A percentile compares a stretch with the other conserved stretches of the same genome.
These are phyloP conservation scores for Oncorhynchus masou DNA, from an alignment of 2,113 vertebrate species.

Conservation along the genomic window DNA sequence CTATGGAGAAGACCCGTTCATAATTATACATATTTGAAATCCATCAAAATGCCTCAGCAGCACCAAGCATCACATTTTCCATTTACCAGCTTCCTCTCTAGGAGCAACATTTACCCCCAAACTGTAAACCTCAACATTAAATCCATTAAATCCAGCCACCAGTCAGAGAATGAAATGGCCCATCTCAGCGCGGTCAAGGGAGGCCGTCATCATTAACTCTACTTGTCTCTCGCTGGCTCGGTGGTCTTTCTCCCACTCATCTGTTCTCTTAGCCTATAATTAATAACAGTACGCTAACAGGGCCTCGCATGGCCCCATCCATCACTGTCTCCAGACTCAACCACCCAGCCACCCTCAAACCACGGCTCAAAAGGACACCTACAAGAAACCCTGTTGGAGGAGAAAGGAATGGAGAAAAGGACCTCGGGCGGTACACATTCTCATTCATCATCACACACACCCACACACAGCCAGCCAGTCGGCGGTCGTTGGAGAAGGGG, in stretches of 20 bases:
- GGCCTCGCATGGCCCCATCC: constrained; percentile 39
- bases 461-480: background rate
- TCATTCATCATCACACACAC: constrained; percentile 43
- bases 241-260: constrained; percentile 30
- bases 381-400: constrained; percentile 27
- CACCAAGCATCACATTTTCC: constrained; percentile 1
- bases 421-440: constrained; percentile 28
- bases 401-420: background rate
- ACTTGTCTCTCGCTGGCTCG: constrained; percentile 24
- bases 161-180: background rate
- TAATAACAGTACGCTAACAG: constrained; percentile 46
- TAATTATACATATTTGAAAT: background rate
- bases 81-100: background rate
- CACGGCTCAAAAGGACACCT: constrained; percentile 16
- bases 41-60: background rate
- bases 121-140: background rate
- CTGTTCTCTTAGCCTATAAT: constrained; percentile 41
- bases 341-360: constrained; percentile 4
- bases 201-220: background rate
- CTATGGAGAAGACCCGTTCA: background rate
- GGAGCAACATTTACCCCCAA: background rate
- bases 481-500: background rate
- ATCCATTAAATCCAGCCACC: background rate
- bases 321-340: constrained; percentile 39
- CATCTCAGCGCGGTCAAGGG: constrained; percentile 4